Percentiles rank a stretch among this genome's conserved stretches.
These are phyloP conservation scores for Cotesia congregata DNA, from an alignment of 2,888 invertebrate genomes.

Conservation along the genomic window DNA sequence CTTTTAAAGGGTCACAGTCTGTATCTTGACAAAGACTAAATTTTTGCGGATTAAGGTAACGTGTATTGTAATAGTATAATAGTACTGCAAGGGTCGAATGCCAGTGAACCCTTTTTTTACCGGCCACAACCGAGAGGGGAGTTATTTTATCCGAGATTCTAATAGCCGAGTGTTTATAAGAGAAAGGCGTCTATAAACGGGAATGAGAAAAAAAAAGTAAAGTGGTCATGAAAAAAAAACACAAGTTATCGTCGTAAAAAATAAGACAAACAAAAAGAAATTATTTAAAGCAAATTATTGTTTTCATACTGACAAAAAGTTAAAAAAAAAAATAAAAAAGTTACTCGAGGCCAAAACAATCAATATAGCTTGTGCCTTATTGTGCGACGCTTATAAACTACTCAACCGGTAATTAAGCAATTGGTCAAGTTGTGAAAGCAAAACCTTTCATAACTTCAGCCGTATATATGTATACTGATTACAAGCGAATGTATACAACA, in stretches of 20 bases:
- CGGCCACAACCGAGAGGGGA: conserved; percentile 4
- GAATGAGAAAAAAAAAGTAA: conserved; percentile 20
- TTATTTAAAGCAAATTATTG: background rate
- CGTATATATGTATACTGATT: background rate
- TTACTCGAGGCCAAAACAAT: conserved; percentile 12
- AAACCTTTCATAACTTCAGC: conserved; percentile 36
- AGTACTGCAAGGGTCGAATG: conserved; percentile 35
- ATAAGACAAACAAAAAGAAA: conserved; percentile 1
- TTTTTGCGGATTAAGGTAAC: conserved; percentile 60
- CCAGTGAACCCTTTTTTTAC: conserved; percentile 40
- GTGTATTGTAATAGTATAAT: conserved; percentile 20
- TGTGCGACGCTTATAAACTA: conserved; percentile 9
- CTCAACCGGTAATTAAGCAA: conserved; percentile 36
- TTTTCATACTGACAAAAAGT: conserved; percentile 8
- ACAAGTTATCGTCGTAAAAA: background rate
- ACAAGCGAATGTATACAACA: conserved; percentile 2
- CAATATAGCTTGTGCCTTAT: background rate
- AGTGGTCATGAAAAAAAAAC: conserved; percentile 2
- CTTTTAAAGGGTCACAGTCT: conserved; percentile 59
- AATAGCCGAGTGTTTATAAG: conserved; percentile 22
- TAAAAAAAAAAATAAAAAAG: background rate
- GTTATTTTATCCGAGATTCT: conserved; percentile 19
- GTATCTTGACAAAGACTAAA: conserved; percentile 50
- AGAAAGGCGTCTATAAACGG: conserved; percentile 25
- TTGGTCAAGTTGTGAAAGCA: conserved; percentile 42